phyloP scores from a whole-genome alignment of 53 echinoderm and acorn worm species.

The Paelopatides confundens region DNA sequence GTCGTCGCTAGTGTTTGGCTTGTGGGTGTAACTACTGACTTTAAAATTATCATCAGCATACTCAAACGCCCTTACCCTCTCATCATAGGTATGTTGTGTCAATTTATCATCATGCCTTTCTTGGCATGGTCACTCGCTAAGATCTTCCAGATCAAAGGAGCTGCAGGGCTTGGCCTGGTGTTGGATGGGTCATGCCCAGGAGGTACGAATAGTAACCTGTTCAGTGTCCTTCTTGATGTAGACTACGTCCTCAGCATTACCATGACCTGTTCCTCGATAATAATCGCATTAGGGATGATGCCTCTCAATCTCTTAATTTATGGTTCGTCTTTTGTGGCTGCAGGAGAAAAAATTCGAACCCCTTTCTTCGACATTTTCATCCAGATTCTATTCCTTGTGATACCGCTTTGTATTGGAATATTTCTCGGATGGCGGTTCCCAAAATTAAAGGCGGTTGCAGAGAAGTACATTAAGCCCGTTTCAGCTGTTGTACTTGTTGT shows the following conservation, averaged over 20 bases:
- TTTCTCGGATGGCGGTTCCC: constrained; percentile 69
- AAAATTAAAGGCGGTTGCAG: constrained; percentile 57
- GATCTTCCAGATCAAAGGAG: constrained; percentile 60
- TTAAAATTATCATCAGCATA: constrained; percentile 69
- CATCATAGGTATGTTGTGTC: constrained; percentile 86
- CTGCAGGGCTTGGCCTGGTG: constrained; percentile 79
- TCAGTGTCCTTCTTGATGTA: constrained; percentile 84
- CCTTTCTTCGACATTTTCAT: constrained; percentile 74
- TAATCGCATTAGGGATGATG: constrained; percentile 90
- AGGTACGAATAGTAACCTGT: constrained; percentile 84
- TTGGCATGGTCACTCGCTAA: constrained; percentile 76
- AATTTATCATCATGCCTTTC: constrained; percentile 94
- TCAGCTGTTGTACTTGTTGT: constrained; percentile 62
- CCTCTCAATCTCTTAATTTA: constrained; percentile 92
- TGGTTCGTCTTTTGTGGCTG: constrained; percentile 64
- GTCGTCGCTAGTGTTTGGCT: constrained; percentile 71
- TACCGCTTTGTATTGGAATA: constrained; percentile 76
- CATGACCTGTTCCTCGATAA: constrained; percentile 89
- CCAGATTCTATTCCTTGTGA: constrained; percentile 68
- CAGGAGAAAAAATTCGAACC: constrained; percentile 57
- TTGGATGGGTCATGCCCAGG: constrained; percentile 94
- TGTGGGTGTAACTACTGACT: constrained; percentile 88
- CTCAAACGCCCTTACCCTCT: constrained; percentile 76
- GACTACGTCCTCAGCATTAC: constrained; percentile 89
- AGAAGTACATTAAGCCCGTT: constrained; percentile 77